These are phyloP conservation scores for Takifugu ocellatus DNA, from an alignment of 2,797 vertebrate species.

Conservation along the genomic window DNA sequence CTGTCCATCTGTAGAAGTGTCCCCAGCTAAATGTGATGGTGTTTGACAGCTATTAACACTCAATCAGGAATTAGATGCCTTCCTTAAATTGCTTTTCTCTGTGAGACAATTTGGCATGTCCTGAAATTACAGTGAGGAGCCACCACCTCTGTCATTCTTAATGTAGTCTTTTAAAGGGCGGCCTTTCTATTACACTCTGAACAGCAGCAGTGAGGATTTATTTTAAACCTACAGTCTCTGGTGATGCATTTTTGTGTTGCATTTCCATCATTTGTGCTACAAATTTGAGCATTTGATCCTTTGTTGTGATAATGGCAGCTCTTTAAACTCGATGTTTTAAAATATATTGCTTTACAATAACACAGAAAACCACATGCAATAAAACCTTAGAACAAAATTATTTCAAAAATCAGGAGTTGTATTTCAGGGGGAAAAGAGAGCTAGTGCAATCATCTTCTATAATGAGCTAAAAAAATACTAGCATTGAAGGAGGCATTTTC, in stretches of 20 bases:
- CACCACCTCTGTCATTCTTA: not conserved
- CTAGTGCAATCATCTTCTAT: too few relatives aligned
- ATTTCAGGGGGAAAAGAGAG: too few relatives aligned
- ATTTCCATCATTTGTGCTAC: slow-evolving; percentile 2
- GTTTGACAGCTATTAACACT: slow-evolving; percentile 3
- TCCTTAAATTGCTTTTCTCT: slow-evolving; percentile 12
- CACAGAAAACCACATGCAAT: too few relatives aligned
- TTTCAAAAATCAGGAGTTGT: too few relatives aligned
- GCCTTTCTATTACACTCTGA: slow-evolving; percentile 10
- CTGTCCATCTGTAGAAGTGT: not conserved
- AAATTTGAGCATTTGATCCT: not conserved
- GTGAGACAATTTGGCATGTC: not conserved
- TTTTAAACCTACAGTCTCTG: slow-evolving; percentile 16
- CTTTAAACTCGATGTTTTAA: too few relatives aligned
- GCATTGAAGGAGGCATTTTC: too few relatives aligned
- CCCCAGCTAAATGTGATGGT: slow-evolving; percentile 2
- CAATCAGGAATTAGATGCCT: not conserved
- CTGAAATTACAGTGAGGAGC: slow-evolving; percentile 1
- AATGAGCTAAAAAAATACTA: too few relatives aligned
- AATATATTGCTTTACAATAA: too few relatives aligned
- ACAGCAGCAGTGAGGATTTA: slow-evolving; percentile 11
- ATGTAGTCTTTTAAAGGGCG: slow-evolving; percentile 4
- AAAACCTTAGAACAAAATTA: too few relatives aligned
- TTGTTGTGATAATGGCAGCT: too few relatives aligned
- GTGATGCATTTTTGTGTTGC: not conserved